Percentiles rank a stretch among this genome's conserved stretches.
phyloP scores from a whole-genome alignment of 2,797 vertebrate species.

The Neostethus bicornis region DNA sequence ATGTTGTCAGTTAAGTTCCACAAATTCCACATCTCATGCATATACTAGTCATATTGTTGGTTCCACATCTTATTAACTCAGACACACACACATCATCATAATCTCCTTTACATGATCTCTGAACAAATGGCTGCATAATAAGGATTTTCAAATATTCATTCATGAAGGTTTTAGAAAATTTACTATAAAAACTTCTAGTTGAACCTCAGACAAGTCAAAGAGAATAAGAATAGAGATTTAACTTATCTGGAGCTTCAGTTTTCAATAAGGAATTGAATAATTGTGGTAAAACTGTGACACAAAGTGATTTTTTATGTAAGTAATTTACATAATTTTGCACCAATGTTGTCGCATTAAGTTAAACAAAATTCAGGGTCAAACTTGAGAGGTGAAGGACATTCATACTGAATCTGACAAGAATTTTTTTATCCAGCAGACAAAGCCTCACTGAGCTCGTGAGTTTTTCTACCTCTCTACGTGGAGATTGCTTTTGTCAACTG shows the following conservation, averaged over 20 bases:
- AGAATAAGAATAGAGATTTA: not conserved
- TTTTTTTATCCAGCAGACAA: not conserved
- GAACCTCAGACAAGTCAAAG: not conserved
- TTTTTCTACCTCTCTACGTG: conserved; percentile 3
- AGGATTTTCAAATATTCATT: not conserved
- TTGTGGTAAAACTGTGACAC: not conserved
- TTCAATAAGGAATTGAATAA: no score
- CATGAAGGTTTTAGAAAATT: not conserved
- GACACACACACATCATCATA: not conserved
- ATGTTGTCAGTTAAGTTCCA: not conserved
- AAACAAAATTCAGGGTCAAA: conserved; percentile 25
- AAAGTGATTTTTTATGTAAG: conserved; percentile 39
- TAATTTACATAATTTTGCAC: conserved; percentile 32
- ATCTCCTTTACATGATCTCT: not conserved
- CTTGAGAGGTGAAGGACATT: conserved; percentile 8
- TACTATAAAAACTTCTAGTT: not conserved
- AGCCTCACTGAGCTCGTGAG: not conserved
- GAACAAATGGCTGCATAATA: not conserved
- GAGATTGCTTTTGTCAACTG: conserved; percentile 15
- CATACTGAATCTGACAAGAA: not conserved
- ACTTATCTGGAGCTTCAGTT: no score
- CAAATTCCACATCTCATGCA: not conserved
- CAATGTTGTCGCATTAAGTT: conserved; percentile 34
- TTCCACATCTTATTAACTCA: not conserved
- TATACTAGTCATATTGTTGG: not conserved